Evolutionary conservation across 2,888 invertebrate genomes (phyloP).

Genomic region (Epinotia brunnichana): DNA sequence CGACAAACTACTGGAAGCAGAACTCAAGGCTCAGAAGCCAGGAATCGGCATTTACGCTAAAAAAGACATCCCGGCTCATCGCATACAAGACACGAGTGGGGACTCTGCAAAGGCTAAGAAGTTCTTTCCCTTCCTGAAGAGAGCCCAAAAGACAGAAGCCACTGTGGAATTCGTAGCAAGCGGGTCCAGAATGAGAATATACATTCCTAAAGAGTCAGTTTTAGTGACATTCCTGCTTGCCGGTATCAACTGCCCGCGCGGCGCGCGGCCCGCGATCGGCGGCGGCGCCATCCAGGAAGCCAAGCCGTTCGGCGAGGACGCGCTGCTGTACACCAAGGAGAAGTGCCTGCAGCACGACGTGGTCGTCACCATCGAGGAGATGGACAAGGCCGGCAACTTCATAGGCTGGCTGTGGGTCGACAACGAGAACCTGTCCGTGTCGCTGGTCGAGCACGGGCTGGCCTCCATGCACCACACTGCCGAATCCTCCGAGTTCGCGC

Average conservation of each 20-base stretch:
- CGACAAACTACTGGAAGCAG: conserved; percentile 95
- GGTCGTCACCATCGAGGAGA: conserved; percentile 94
- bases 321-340: conserved; percentile 94
- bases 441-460: conserved; percentile 95
- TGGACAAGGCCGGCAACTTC: conserved; percentile 99
- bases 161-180: conserved; percentile 98
- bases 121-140: conserved; percentile 96
- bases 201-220: conserved; percentile 96
- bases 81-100: conserved; percentile 93
- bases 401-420: conserved; percentile 98
- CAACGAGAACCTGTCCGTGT: conserved; percentile 93
- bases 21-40: conserved; percentile 95
- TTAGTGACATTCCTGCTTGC: conserved; percentile 97
- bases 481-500: conserved; percentile 92
- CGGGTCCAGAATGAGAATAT: conserved; percentile 96
- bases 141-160: conserved; percentile 94
- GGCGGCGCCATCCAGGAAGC: conserved; percentile 87
- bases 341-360: conserved; percentile 96
- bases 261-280: conserved; percentile 88
- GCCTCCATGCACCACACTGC: conserved; percentile 97
- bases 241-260: conserved; percentile 90
- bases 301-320: conserved; percentile 97
- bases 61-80: conserved; percentile 92
- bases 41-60: conserved; percentile 91
- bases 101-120: conserved; percentile 93